Evolutionary conservation across 2,888 invertebrate species (phyloP).

Genomic region (Brachypalpus laphriformis): DNA sequence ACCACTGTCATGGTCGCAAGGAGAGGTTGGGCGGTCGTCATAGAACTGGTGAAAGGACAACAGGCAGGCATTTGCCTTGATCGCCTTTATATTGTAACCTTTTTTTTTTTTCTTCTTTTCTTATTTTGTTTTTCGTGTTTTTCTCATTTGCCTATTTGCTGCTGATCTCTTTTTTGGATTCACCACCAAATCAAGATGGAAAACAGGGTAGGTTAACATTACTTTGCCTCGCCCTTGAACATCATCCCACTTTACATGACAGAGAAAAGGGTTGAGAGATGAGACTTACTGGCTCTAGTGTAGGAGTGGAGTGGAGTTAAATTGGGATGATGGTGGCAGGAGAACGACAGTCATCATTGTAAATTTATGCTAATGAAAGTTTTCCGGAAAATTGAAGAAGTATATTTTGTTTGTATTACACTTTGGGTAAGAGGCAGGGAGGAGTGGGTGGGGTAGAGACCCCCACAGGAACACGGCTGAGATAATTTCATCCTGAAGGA

Average conservation of each 20-base stretch:
- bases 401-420: slow-evolving; percentile 59
- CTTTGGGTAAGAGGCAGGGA: background rate
- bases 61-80: slow-evolving; percentile 46
- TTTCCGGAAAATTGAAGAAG: slow-evolving; percentile 70
- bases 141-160: slow-evolving; percentile 31
- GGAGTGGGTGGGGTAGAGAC: background rate
- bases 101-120: slow-evolving; percentile 10
- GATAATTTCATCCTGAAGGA: slow-evolving; percentile 55
- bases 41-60: slow-evolving; percentile 36
- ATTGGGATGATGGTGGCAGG: slow-evolving; percentile 49
- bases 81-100: slow-evolving; percentile 53
- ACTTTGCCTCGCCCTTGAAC: slow-evolving; percentile 41
- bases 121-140: background rate
- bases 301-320: background rate
- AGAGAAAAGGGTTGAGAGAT: slow-evolving; percentile 48
- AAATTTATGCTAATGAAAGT: slow-evolving; percentile 73
- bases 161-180: slow-evolving; percentile 10
- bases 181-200: slow-evolving; percentile 33
- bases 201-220: slow-evolving; percentile 32
- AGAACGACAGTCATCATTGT: slow-evolving; percentile 67
- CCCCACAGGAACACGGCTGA: slow-evolving; percentile 45
- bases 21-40: background rate
- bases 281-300: slow-evolving; percentile 33
- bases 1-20: slow-evolving; percentile 7
- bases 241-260: slow-evolving; percentile 28